Conservation (phyloP, 2,113 vertebrate genomes). For the Emydura subglobosa region DNA sequence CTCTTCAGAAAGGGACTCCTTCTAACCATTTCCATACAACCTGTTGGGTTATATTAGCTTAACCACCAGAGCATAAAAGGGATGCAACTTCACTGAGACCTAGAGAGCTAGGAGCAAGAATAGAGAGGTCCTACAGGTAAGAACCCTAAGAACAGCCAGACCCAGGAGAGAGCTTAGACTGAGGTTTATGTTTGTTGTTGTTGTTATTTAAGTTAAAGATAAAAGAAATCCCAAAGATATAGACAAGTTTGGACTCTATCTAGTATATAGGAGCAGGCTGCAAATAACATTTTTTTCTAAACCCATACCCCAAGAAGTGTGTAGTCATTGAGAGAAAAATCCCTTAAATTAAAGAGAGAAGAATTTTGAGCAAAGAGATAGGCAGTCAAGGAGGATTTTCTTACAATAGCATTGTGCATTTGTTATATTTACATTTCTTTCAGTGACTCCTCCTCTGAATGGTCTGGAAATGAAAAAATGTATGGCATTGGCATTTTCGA, state of each 20-base stretch:
- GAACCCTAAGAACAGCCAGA: not conserved
- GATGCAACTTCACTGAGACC: not conserved
- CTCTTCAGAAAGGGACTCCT: not conserved
- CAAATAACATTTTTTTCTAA: not conserved
- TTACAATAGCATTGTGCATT: not conserved
- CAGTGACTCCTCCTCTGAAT: not conserved
- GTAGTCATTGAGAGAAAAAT: not conserved
- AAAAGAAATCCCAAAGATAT: not conserved
- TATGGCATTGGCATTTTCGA: not conserved
- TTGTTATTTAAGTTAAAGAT: not conserved
- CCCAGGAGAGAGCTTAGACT: not conserved
- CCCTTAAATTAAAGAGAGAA: not conserved
- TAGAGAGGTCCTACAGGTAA: not conserved
- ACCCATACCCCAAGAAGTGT: not conserved
- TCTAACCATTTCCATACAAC: not conserved
- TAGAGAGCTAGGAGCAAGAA: not conserved
- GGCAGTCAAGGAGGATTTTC: not conserved
- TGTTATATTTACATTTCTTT: rapidly evolving
- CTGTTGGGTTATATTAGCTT: not conserved
- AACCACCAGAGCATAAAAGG: not conserved
- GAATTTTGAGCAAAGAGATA: not conserved
- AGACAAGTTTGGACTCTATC: not conserved
- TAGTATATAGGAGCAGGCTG: not conserved
- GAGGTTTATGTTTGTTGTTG: not conserved
- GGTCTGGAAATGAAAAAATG: not conserved